These are phyloP conservation scores for Itoplectis maculator DNA, from an alignment of 2,888 invertebrate genomes.

Conservation along the genomic window DNA sequence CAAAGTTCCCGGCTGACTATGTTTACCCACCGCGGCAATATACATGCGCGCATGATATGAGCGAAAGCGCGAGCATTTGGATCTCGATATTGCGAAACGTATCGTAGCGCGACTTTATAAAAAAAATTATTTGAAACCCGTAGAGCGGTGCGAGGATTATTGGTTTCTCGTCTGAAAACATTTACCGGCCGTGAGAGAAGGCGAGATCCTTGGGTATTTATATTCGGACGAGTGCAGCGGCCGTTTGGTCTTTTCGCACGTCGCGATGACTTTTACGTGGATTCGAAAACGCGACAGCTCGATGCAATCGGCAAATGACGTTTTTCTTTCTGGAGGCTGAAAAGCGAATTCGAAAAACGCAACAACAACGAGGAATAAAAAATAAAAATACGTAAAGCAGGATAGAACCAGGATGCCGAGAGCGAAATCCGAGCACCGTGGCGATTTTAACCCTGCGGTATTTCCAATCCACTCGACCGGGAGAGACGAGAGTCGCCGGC, in stretches of 20 bases:
- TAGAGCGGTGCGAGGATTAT: slow-evolving; percentile 29
- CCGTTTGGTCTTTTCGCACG: not conserved
- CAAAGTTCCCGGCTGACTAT: not conserved
- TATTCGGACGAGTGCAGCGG: not conserved
- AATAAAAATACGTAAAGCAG: not conserved
- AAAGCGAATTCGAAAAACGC: slow-evolving; percentile 1
- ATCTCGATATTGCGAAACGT: slow-evolving; percentile 47
- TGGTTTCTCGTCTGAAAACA: not conserved
- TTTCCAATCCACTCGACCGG: slow-evolving; percentile 37
- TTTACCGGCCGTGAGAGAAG: not conserved
- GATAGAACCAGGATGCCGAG: slow-evolving; percentile 11
- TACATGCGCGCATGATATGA: not conserved
- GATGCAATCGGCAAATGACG: not conserved
- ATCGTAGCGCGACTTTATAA: not conserved
- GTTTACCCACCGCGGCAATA: not conserved
- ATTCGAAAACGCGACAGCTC: not conserved
- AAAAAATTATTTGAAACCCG: slow-evolving; percentile 9
- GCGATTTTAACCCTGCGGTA: slow-evolving; percentile 56
- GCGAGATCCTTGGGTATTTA: not conserved
- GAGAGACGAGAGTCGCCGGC: no score
- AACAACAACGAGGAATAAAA: no score
- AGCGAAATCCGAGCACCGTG: slow-evolving; percentile 52
- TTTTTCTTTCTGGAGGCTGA: not conserved
- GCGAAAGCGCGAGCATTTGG: slow-evolving; percentile 22
- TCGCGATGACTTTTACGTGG: not conserved